A percentile compares a stretch with the other conserved stretches of the same genome.
Evolutionary conservation across 2,113 vertebrate species (phyloP).

Genomic region (Etheostoma spectabile): DNA sequence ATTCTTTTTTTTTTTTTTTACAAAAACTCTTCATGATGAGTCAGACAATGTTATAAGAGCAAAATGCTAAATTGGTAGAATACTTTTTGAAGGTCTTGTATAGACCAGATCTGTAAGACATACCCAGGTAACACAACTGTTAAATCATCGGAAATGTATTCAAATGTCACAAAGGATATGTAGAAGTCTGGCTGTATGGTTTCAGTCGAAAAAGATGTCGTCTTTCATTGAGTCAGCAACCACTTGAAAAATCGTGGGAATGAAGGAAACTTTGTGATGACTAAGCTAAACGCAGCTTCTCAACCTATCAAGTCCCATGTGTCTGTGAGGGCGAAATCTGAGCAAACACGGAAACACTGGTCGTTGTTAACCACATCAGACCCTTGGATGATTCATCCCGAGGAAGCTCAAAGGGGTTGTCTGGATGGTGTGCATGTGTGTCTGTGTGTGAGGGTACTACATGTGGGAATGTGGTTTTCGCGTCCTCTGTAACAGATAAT

Average conservation of each 20-base stretch:
- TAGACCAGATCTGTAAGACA: background rate
- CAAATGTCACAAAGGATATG: background rate
- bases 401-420: constrained; percentile 43
- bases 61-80: background rate
- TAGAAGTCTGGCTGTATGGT: background rate
- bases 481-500: constrained; percentile 10
- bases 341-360: constrained; percentile 60
- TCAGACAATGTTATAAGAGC: background rate
- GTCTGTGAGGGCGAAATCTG: constrained; percentile 43
- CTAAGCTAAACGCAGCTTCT: constrained; percentile 37
- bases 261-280: constrained; percentile 51
- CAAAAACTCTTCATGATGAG: background rate
- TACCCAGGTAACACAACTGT: background rate
- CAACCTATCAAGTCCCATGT: constrained; percentile 49
- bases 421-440: constrained; percentile 38
- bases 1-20: background rate
- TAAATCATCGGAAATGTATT: background rate
- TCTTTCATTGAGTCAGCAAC: constrained; percentile 31
- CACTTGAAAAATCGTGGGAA: constrained; percentile 47
- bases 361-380: constrained; percentile 68
- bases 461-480: constrained; percentile 31
- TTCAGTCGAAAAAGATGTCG: constrained; percentile 2
- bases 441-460: constrained; percentile 6
- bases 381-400: constrained; percentile 45
- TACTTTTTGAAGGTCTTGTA: background rate